Base-by-base conservation (phyloP, 2,888 invertebrate species). In the Osmoderma eremita region DNA sequence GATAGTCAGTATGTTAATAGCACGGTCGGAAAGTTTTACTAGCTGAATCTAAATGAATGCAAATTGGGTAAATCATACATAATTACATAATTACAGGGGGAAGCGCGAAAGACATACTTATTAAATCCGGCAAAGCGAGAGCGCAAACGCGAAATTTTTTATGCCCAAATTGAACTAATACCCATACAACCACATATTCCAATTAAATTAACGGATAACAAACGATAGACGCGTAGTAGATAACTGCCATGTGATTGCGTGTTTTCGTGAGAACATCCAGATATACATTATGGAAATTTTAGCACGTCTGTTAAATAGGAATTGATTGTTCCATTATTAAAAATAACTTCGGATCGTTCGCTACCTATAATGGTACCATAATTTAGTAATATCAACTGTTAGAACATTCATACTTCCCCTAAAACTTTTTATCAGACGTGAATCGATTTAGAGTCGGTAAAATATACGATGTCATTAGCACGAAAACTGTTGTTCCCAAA, bases 251-350 rank as follows among this genome's bases (percentile, higher is more conserved):
- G 30, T 20, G 13, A 50, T 50, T 24, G 50, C 50, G 30, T 30
- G 50, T 15, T 30, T 50, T 22, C 22, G 24, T 50, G 50, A 13
- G 24, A 48, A 38, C 15, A 38, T 38, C 38, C 36, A 18, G 8
- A 53, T 12, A 10, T 4, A 30, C 10, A 30, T n/a, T 30, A 36
- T 53, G 18, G 38, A 38, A 53, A 53, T 53, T 53, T 53, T 53
- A 53, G 13, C 53, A 17, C 38, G 15, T 12, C 53, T 38, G 38
- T 53, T 53, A 53, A 36, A 53, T 6, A 36, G 3, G 53, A 38
- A 53, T 53, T 53, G 38, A 53, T 53, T 38, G 53, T 53, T 53
- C 53, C 53, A 53, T 53, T 53, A 53, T 53, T 38, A 53, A 53
- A 53, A 53, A 53, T 53, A 53, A 53, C 53, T 38, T 53, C 53